Evolutionary conservation across 30 jellyfish, hydroid and myxozoan genomes (phyloP).

Genomic region (Rhopilema esculentum): DNA sequence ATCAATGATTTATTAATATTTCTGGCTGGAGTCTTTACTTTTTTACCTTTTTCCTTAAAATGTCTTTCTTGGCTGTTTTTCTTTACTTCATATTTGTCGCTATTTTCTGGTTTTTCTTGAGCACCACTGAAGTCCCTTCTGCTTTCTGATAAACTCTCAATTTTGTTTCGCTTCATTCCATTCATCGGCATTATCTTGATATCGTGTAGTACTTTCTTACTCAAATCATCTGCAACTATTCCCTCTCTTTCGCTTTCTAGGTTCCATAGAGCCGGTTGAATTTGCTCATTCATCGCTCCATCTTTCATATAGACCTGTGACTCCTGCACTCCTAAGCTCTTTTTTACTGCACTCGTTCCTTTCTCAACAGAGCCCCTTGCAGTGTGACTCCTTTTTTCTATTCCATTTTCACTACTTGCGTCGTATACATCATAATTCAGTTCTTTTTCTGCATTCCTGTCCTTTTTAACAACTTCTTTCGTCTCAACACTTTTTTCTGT

Average conservation of each 20-base stretch:
- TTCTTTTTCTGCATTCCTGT: conserved; percentile 6
- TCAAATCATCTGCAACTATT: conserved; percentile 37
- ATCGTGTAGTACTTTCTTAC: conserved; percentile 1
- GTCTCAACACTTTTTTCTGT: conserved; percentile 31
- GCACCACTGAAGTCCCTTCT: too few relatives aligned
- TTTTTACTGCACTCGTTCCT: neutral
- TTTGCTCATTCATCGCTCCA: neutral
- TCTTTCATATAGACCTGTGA: neutral
- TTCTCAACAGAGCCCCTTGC: neutral
- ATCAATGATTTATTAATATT: neutral
- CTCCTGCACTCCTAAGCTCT: neutral
- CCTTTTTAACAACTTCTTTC: conserved; percentile 30
- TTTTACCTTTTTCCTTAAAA: neutral
- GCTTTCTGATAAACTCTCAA: neutral
- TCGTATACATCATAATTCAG: neutral
- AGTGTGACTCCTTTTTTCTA: conserved; percentile 30
- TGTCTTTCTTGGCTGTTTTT: neutral
- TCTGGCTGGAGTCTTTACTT: neutral
- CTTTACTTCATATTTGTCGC: neutral
- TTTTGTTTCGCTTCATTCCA: conserved; percentile 4
- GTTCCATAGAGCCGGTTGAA: neutral
- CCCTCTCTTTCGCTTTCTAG: conserved; percentile 26
- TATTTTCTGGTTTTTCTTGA: too few relatives aligned
- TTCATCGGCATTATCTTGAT: neutral
- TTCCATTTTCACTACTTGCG: neutral